Base-by-base conservation (phyloP, 2,113 vertebrate genomes). In the Trematomus loennbergii region DNA sequence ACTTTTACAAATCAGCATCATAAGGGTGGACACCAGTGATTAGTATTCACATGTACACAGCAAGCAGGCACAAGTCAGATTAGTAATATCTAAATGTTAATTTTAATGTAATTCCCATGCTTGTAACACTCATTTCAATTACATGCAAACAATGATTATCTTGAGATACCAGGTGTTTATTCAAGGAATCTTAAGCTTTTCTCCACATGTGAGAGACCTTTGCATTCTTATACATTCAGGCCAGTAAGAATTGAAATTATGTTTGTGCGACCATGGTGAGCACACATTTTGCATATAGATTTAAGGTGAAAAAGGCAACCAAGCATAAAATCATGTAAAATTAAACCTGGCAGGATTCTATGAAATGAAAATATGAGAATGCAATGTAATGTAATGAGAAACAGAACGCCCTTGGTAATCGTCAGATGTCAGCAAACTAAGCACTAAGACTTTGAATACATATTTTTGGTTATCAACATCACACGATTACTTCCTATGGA, bases 81-180 rank as follows among this genome's bases (percentile, higher is more conserved):
- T 57, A 76, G 53, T 62, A 49, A 84, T 20, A 78, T 87, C 36
- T 66, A 80, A 72, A 90, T 87, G 68, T 71, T 87, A 84, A 87
- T 86, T 33, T 25, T 9, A 20, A 36, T 65, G 61, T 5, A 40
- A 16, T 68, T 88, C 33, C 54, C 72, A 22, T 17, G 40, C 46
- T 59, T 68, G 12, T 13, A 60, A 57, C 68, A 73, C 36, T 72
- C 11, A 76, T 78, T 83, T 78, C 43, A 57, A 64, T 70, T 10
- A 65, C 45, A 65, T 45, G 76, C 5, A 76, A 78, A 84, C n/a
- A 78, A 64, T 50, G 1, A 76, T 72, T 52, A 36, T 36, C 6
- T 5, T 36, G 33, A 36, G 33, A 36, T 17, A 59, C 5, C 1
- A 49, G 50, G 29, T 61, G 22, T 83, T 69, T 79, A 73, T 80